phyloP scores from a whole-genome alignment of 2,888 invertebrate species.

The Spicauda simplicius region DNA sequence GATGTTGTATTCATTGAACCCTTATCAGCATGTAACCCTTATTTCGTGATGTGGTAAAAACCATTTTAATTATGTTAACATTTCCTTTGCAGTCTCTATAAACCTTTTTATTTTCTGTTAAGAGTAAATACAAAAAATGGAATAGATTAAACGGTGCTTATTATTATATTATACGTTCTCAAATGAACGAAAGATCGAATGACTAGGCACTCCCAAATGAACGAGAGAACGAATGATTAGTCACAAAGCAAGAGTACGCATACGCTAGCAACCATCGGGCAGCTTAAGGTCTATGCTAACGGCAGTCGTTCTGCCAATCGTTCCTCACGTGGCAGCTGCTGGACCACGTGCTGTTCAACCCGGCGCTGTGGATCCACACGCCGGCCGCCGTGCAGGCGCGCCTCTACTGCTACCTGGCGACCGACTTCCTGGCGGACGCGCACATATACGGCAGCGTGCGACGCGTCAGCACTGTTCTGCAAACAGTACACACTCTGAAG shows the following conservation, averaged over 20 bases:
- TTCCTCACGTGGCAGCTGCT: slow-evolving; percentile 97
- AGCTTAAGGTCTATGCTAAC: slow-evolving; percentile 85
- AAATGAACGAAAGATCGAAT: not conserved
- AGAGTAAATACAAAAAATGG: too few species aligned
- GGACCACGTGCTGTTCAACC: slow-evolving; percentile 99
- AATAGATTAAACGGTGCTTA: too few species aligned
- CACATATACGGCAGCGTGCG: slow-evolving; percentile 98
- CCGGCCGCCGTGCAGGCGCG: slow-evolving; percentile 97
- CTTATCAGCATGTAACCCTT: not conserved
- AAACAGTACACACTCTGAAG: slow-evolving; percentile 99
- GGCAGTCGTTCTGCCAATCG: slow-evolving; percentile 95
- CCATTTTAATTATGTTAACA: not conserved
- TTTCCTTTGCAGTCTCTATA: not conserved
- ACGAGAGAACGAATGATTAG: not conserved
- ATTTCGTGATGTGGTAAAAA: not conserved
- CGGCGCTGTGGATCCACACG: slow-evolving; percentile 99
- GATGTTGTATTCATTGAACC: not conserved
- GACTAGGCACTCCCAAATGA: not conserved
- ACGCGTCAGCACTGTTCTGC: slow-evolving; percentile 97
- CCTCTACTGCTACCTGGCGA: slow-evolving; percentile 98
- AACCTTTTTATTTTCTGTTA: too few species aligned
- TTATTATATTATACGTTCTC: too few species aligned
- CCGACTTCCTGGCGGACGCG: slow-evolving; percentile 99
- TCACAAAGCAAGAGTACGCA: slow-evolving; percentile 70
- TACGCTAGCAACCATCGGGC: slow-evolving; percentile 79